A percentile compares a stretch with the other conserved stretches of the same genome.
Evolutionary conservation across 2,113 vertebrate genomes (phyloP).

Genomic region (Anas platyrhynchos): DNA sequence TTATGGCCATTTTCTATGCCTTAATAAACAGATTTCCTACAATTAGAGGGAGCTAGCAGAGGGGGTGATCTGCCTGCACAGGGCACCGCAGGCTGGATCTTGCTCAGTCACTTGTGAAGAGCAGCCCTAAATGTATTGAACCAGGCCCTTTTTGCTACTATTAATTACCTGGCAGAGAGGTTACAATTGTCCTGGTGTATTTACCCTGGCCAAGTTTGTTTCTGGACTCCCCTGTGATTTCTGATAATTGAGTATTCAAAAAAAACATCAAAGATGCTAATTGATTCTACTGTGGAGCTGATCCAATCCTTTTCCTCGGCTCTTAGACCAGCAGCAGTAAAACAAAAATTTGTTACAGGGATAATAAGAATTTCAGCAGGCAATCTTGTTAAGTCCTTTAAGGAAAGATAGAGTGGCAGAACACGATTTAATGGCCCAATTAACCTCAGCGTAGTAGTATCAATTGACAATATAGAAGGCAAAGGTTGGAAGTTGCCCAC

Average conservation of each 20-base stretch:
- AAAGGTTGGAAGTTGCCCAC: neutral
- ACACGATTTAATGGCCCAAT: neutral
- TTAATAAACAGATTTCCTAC: conserved; percentile 19
- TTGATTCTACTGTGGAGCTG: neutral
- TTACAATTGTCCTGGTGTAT: neutral
- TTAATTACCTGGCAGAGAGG: neutral
- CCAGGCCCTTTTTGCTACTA: neutral
- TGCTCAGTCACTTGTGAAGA: neutral
- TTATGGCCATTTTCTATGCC: neutral
- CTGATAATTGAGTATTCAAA: neutral
- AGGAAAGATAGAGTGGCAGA: neutral
- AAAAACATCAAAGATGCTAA: neutral
- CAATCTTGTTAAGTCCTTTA: conserved; percentile 29
- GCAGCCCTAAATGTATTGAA: neutral
- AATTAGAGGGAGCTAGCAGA: neutral
- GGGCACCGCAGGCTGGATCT: neutral
- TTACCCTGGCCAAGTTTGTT: neutral
- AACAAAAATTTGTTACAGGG: conserved; percentile 18
- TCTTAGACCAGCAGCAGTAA: neutral
- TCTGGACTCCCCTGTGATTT: neutral
- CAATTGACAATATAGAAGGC: neutral
- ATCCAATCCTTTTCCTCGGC: neutral
- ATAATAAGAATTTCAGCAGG: conserved; percentile 32
- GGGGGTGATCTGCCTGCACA: neutral
- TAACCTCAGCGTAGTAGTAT: conserved; percentile 7